Percentiles rank a stretch among this genome's conserved stretches.
Conservation (phyloP, 2,888 invertebrate genomes). For the Drosophila hawaiiensis region DNA sequence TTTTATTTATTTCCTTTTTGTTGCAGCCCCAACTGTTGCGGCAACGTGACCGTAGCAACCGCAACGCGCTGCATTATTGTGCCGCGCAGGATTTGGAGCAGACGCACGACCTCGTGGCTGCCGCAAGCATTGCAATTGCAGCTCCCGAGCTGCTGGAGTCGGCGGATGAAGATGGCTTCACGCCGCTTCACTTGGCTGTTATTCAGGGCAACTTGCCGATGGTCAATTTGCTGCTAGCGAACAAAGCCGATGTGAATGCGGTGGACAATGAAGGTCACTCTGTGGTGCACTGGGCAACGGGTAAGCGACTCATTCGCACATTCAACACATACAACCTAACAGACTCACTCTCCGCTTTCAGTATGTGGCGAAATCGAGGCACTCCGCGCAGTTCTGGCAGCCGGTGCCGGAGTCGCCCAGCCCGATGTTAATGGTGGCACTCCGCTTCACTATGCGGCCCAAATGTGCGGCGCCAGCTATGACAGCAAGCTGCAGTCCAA, state of each 20-base stretch:
- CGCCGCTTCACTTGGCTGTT: slow-evolving; percentile 97
- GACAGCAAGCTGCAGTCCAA: slow-evolving; percentile 86
- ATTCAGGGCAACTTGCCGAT: slow-evolving; percentile 96
- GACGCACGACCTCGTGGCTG: slow-evolving; percentile 86
- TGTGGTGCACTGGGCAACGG: slow-evolving; percentile 99
- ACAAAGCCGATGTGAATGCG: slow-evolving; percentile 95
- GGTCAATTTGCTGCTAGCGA: slow-evolving; percentile 93
- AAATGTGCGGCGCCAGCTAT: slow-evolving; percentile 95
- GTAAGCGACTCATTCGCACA: slow-evolving; percentile 86
- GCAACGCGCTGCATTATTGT: slow-evolving; percentile 97
- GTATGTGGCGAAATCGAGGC: slow-evolving; percentile 98
- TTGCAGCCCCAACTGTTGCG: slow-evolving; percentile 87
- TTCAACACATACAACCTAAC: not conserved
- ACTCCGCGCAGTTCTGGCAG: slow-evolving; percentile 92
- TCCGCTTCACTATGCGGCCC: slow-evolving; percentile 98
- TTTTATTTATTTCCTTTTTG: slow-evolving; percentile 1
- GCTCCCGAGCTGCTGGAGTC: slow-evolving; percentile 94
- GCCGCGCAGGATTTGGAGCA: slow-evolving; percentile 85
- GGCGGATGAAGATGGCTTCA: slow-evolving; percentile 96
- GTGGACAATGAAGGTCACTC: slow-evolving; percentile 97
- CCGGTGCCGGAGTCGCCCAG: slow-evolving; percentile 94
- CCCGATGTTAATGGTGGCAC: slow-evolving; percentile 97
- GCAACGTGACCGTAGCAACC: slow-evolving; percentile 92
- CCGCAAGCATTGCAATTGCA: slow-evolving; percentile 93
- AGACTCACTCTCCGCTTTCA: slow-evolving; percentile 80